Base-by-base conservation (phyloP, 2,797 vertebrate genomes). In the Sebastes elongatus region DNA sequence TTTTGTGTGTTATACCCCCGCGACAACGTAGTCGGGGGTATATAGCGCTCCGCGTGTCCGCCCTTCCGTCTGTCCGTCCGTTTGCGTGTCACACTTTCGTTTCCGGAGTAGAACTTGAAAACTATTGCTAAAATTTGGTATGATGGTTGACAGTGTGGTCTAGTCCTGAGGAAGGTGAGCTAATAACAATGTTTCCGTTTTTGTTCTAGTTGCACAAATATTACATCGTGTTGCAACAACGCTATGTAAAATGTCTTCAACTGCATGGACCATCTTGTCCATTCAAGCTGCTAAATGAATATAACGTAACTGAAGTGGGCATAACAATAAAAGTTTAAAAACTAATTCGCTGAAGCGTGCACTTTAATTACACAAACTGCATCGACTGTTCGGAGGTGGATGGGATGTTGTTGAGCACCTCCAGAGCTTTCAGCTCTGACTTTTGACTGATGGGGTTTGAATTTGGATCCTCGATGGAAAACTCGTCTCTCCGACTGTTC, bases 201-300 rank as follows among this genome's bases (percentile, higher is more conserved):
- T 49, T 52, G 20, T 52, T 52, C 7, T 4, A 49, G 46, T 20
- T 49, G 46, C 18, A 49, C 46, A 42, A 52, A n/a, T 52, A 14
- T 52, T 0, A 52, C 7, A 52, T 52, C 0, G 20, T 52, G 4
- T 52, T n/a, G 7, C 49, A n/a, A 0, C 49, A 14, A 52, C 1
- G 6, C 42, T 7, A 46, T 46, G 42, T 46, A 18, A 46, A 46
- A 46, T 18, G 16, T 46, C 42, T 46, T 7, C 42, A n/a, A 30
- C 25, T 30, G 10, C 6, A 20, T 11, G 9, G 16, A 25, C 1
- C 10, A 49, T 49, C 10, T 35, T 35, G 13, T 33, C 3, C 30
- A 14, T 57, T 57, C 30, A 23, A 35, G 35, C 28, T 16, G 10
- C 7, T 18, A 56, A 42, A 30, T 42, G 1, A 30, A n/a, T 53